Percentiles rank a stretch among this genome's conserved stretches.
Conservation (phyloP, 2,113 vertebrate species). For the Chionomys nivalis region DNA sequence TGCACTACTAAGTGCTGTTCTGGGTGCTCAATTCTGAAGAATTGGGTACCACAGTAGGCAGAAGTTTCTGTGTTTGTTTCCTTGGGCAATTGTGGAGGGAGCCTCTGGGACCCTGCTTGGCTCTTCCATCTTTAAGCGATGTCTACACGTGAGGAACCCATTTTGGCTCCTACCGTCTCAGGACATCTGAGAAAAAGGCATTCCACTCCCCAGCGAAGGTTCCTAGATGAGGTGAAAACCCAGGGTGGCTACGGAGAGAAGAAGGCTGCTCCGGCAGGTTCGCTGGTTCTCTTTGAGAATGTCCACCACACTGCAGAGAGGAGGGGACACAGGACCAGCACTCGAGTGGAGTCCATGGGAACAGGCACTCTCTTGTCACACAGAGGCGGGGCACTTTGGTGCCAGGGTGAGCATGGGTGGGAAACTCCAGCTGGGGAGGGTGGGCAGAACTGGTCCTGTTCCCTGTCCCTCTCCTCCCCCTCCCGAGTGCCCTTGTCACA, state of each 20-base stretch:
- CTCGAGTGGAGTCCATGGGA: not conserved
- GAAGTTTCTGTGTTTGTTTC: not conserved
- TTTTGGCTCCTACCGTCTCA: not conserved
- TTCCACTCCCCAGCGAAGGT: not conserved
- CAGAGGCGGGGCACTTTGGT: not conserved
- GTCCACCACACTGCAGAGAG: accelerated
- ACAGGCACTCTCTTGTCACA: slow-evolving; percentile 55
- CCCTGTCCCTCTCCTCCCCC: not conserved
- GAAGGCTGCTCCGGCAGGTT: not conserved
- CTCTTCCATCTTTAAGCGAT: not conserved
- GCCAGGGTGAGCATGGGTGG: slow-evolving; percentile 22
- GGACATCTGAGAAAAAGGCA: not conserved
- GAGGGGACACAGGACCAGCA: no score
- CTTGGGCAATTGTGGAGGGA: not conserved
- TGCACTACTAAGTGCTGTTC: not conserved
- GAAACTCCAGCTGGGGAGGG: not conserved
- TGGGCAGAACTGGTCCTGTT: not conserved
- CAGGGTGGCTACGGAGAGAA: not conserved
- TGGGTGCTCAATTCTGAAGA: not conserved
- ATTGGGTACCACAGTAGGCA: not conserved
- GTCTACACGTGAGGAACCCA: not conserved
- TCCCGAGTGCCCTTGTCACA: not conserved
- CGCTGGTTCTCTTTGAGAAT: not conserved
- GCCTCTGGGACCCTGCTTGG: not conserved
- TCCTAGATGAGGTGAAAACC: not conserved